Evolutionary conservation across 2,113 vertebrate species (phyloP).

Genomic region (Vulpes vulpes): DNA sequence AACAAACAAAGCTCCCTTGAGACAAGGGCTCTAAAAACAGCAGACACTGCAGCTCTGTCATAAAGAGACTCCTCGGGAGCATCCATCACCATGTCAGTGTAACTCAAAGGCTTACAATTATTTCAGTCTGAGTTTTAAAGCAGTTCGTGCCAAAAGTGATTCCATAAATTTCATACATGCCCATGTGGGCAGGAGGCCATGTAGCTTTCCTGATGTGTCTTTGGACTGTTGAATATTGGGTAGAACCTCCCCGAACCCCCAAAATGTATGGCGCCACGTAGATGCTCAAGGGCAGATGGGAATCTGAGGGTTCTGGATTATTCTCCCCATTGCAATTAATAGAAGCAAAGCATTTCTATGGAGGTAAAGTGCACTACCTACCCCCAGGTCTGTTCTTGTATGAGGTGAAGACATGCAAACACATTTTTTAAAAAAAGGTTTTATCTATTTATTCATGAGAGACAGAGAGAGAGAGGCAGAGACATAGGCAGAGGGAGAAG

Average conservation of each 20-base stretch:
- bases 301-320: background rate
- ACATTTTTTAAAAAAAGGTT: background rate
- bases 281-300: background rate
- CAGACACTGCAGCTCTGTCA: rapidly evolving
- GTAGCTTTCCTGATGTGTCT: background rate
- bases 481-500: no score
- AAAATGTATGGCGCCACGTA: background rate
- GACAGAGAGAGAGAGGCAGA: no score
- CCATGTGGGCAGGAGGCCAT: background rate
- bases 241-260: background rate
- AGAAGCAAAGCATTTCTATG: background rate
- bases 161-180: background rate
- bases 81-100: rapidly evolving
- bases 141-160: background rate
- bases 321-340: background rate
- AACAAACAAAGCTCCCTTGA: background rate
- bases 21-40: background rate
- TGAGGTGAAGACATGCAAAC: slow-evolving; percentile 31
- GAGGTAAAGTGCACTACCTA: background rate
- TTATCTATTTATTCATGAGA: no score
- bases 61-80: rapidly evolving
- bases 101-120: background rate
- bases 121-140: background rate
- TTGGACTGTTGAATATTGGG: background rate
- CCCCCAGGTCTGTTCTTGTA: background rate